These are phyloP conservation scores for Fregata magnificens DNA, from an alignment of 2,113 vertebrate species.

Conservation along the genomic window DNA sequence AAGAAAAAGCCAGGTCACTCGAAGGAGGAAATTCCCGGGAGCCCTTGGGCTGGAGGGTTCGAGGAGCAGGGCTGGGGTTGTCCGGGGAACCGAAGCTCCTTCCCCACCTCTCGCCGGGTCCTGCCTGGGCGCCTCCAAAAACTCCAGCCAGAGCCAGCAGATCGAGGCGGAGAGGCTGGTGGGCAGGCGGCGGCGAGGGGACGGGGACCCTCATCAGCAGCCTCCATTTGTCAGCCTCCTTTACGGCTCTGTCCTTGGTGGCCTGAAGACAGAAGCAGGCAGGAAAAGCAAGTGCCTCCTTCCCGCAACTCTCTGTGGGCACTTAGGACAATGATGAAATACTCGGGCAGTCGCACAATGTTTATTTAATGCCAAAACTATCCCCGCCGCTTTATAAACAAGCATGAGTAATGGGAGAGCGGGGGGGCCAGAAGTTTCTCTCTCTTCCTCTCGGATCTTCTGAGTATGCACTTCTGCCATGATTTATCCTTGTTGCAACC, in stretches of 20 bases:
- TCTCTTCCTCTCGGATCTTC: conserved; percentile 25
- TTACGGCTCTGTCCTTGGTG: background rate
- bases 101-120: background rate
- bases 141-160: background rate
- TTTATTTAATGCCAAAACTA: conserved; percentile 30
- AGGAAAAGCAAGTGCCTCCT: background rate
- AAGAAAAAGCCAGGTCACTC: background rate
- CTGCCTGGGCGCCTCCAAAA: fast-evolving
- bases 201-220: background rate
- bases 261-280: background rate
- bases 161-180: background rate
- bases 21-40: background rate
- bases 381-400: conserved; percentile 13
- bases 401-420: background rate
- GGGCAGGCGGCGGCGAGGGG: fast-evolving
- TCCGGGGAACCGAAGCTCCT: background rate
- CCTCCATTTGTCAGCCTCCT: background rate
- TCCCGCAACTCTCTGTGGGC: background rate
- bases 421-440: background rate
- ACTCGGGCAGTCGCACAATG: background rate
- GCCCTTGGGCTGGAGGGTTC: background rate
- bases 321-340: background rate
- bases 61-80: background rate
- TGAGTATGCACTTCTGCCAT: conserved; percentile 15
- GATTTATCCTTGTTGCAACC: conserved; percentile 56